Conservation (phyloP, 2,797 vertebrate species). For the Aldrovandia affinis region DNA sequence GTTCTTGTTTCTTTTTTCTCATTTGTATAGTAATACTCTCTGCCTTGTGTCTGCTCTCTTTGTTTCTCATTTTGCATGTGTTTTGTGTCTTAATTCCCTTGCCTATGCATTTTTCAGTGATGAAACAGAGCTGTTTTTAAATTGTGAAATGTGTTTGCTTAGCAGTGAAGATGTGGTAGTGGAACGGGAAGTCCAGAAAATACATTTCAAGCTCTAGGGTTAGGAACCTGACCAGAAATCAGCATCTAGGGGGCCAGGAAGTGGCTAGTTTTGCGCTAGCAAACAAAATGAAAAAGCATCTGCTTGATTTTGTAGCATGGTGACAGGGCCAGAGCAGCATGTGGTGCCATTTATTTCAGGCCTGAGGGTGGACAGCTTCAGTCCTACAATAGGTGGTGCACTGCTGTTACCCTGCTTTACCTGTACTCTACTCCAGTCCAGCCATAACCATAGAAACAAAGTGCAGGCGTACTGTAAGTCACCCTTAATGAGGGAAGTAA, state of each 20-base stretch:
- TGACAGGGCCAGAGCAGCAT: background rate
- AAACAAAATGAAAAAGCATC: background rate
- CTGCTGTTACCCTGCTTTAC: background rate
- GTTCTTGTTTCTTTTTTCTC: slow-evolving; percentile 8
- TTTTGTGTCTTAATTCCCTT: background rate
- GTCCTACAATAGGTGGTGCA: background rate
- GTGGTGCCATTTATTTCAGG: background rate
- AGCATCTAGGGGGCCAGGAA: background rate
- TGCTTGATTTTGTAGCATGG: background rate
- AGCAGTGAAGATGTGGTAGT: background rate
- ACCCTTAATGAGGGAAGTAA: background rate
- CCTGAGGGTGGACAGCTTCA: background rate
- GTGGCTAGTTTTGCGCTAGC: background rate
- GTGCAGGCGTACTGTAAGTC: background rate
- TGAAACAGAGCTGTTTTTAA: background rate
- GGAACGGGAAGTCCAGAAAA: background rate
- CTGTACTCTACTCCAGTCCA: background rate
- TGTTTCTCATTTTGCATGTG: slow-evolving; percentile 2
- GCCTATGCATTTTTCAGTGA: background rate
- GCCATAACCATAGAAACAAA: background rate
- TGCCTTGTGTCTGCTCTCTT: background rate
- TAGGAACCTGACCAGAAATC: background rate
- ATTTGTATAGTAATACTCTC: background rate
- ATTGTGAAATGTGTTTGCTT: background rate
- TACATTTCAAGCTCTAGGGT: background rate